Evolutionary conservation across 1,140 invertebrate genomes (phyloP).

Genomic region (Neodiprion lecontei): DNA sequence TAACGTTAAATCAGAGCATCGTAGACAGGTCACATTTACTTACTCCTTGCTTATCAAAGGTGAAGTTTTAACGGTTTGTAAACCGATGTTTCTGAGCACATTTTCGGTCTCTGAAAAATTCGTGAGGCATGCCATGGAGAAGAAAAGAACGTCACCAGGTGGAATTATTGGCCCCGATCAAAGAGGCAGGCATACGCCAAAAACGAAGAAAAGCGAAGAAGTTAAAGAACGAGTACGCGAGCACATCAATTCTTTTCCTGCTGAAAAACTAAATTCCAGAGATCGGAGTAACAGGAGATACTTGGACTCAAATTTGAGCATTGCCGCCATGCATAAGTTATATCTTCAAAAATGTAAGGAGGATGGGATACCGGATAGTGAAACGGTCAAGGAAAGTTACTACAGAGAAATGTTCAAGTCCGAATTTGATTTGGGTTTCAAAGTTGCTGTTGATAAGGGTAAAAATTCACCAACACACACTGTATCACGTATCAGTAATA

Average conservation of each 20-base stretch:
- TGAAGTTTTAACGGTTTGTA: conserved; percentile 41
- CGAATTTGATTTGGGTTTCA: conserved; percentile 44
- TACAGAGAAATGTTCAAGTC: conserved; percentile 45
- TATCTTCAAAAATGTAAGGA: conserved; percentile 38
- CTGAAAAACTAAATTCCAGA: conserved; percentile 30
- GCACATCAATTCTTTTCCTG: conserved; percentile 38
- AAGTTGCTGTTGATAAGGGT: conserved; percentile 21
- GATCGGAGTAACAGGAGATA: conserved; percentile 31
- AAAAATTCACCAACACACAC: background rate
- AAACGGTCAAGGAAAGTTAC: conserved; percentile 43
- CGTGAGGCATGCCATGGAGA: conserved; percentile 40
- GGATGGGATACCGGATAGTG: conserved; percentile 31
- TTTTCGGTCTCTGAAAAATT: conserved; percentile 44
- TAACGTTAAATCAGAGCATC: conserved; percentile 33
- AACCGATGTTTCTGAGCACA: conserved; percentile 44
- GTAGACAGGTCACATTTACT: conserved; percentile 41
- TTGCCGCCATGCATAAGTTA: conserved; percentile 39
- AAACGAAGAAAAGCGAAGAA: conserved; percentile 40
- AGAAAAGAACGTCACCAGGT: conserved; percentile 36
- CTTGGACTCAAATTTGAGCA: conserved; percentile 35
- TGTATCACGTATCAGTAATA: conserved; percentile 5
- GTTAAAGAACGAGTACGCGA: conserved; percentile 36
- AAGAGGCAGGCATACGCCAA: conserved; percentile 37
- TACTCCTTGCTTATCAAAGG: conserved; percentile 37
- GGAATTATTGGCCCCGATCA: conserved; percentile 39